A percentile compares a stretch with the other conserved stretches of the same genome.
These are phyloP conservation scores for Automeris io DNA, from an alignment of 2,888 invertebrate species.

Conservation along the genomic window DNA sequence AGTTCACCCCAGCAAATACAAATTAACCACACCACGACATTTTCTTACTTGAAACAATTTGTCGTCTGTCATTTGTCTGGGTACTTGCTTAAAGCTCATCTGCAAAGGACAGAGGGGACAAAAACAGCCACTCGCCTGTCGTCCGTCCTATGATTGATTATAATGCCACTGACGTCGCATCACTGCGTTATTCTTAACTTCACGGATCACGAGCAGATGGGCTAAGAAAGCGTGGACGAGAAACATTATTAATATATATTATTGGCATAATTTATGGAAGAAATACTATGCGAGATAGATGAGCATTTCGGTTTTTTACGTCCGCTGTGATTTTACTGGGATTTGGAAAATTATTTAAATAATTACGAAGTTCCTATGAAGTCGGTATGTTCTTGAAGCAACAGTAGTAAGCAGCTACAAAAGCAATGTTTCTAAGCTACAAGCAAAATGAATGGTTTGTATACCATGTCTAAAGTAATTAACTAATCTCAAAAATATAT, in stretches of 20 bases:
- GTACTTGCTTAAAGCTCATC: constrained; percentile 52
- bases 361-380: too few species aligned
- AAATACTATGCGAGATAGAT: too few species aligned
- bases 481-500: too few species aligned
- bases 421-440: too few species aligned
- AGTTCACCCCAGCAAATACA: constrained; percentile 13
- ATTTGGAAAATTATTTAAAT: too few species aligned
- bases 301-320: too few species aligned
- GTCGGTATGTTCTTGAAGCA: too few species aligned
- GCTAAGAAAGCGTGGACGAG: constrained; percentile 9
- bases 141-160: constrained; percentile 49
- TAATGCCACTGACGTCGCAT: constrained; percentile 20
- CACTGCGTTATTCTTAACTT: constrained; percentile 36
- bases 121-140: constrained; percentile 47
- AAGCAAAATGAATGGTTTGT: too few species aligned
- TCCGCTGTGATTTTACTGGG: too few species aligned
- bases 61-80: constrained; percentile 53
- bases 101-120: constrained; percentile 45
- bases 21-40: constrained; percentile 33
- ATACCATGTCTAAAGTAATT: too few species aligned
- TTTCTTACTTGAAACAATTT: constrained; percentile 46
- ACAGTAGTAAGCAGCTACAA: too few species aligned
- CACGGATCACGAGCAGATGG: constrained; percentile 26
- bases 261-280: background rate
- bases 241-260: constrained; percentile 12